phyloP scores from a whole-genome alignment of 2,113 vertebrate genomes.

The Aptenodytes patagonicus region DNA sequence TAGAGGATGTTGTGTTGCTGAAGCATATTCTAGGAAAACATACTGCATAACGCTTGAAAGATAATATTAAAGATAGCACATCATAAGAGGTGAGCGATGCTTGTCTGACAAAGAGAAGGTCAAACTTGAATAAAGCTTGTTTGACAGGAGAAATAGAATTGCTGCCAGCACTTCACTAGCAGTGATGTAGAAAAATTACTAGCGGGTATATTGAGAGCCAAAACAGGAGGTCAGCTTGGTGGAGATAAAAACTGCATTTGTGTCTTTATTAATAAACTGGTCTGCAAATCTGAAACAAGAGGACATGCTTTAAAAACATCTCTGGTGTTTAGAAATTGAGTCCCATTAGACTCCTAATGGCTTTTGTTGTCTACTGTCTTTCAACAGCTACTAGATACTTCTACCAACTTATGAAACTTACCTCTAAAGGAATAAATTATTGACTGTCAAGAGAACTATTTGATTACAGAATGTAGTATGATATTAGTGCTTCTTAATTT shows the following conservation, averaged over 20 bases:
- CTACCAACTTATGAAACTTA: not conserved
- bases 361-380: not conserved
- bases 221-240: not conserved
- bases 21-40: not conserved
- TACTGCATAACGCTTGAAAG: not conserved
- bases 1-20: not conserved
- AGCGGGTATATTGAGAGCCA: not conserved
- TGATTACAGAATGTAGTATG: not conserved
- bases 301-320: not conserved
- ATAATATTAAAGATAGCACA: not conserved
- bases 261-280: not conserved
- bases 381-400: not conserved
- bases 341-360: not conserved
- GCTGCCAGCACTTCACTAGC: slow-evolving; percentile 21
- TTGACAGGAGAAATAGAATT: slow-evolving; percentile 37
- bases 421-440: not conserved
- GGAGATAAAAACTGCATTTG: not conserved
- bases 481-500: not conserved
- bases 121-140: slow-evolving; percentile 35
- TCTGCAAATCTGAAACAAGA: slow-evolving; percentile 1
- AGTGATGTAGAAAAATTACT: slow-evolving; percentile 47
- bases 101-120: slow-evolving; percentile 50
- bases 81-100: slow-evolving; percentile 27
- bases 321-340: not conserved
- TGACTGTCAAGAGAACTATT: not conserved